Evolutionary conservation across 1,140 invertebrate genomes (phyloP).

Genomic region (Euura saliciscinereae): DNA sequence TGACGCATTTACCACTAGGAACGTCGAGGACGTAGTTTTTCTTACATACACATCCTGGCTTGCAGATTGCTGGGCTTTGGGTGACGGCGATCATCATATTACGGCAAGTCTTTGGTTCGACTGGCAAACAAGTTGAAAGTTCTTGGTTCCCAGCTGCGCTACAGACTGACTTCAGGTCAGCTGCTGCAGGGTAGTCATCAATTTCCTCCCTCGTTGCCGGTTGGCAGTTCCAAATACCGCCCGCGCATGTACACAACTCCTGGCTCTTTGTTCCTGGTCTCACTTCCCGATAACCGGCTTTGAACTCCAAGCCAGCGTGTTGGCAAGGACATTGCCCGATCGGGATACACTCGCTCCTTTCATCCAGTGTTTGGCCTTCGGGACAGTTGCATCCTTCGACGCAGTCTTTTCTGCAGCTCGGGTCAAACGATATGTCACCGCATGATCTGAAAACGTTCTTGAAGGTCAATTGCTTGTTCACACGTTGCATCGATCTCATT

Average conservation of each 20-base stretch:
- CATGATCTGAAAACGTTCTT: slow-evolving; percentile 34
- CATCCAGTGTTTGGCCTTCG: slow-evolving; percentile 73
- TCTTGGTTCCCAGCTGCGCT: slow-evolving; percentile 66
- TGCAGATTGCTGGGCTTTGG: slow-evolving; percentile 65
- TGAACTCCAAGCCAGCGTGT: slow-evolving; percentile 74
- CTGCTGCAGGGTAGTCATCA: slow-evolving; percentile 64
- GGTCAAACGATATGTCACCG: slow-evolving; percentile 39
- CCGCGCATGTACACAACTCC: slow-evolving; percentile 77
- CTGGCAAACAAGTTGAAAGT: slow-evolving; percentile 77
- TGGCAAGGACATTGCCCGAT: slow-evolving; percentile 78
- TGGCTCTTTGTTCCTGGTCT: slow-evolving; percentile 67
- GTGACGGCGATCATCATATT: slow-evolving; percentile 72
- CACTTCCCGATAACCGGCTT: slow-evolving; percentile 76
- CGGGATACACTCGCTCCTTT: slow-evolving; percentile 76
- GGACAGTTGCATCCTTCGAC: slow-evolving; percentile 91
- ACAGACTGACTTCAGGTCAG: slow-evolving; percentile 67
- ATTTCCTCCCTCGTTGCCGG: slow-evolving; percentile 69
- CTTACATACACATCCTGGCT: slow-evolving; percentile 79
- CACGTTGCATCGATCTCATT: background rate
- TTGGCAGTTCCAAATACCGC: slow-evolving; percentile 71
- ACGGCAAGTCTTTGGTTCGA: slow-evolving; percentile 78
- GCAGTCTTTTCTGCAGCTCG: slow-evolving; percentile 68
- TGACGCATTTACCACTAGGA: slow-evolving; percentile 71
- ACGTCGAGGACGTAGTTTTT: slow-evolving; percentile 76
- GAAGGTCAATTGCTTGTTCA: background rate